Evolutionary conservation across 1,140 invertebrate species (phyloP), one percentile per base, ranked within the genome.

Genomic region (Mycetomoellerius zeteki): DNA sequence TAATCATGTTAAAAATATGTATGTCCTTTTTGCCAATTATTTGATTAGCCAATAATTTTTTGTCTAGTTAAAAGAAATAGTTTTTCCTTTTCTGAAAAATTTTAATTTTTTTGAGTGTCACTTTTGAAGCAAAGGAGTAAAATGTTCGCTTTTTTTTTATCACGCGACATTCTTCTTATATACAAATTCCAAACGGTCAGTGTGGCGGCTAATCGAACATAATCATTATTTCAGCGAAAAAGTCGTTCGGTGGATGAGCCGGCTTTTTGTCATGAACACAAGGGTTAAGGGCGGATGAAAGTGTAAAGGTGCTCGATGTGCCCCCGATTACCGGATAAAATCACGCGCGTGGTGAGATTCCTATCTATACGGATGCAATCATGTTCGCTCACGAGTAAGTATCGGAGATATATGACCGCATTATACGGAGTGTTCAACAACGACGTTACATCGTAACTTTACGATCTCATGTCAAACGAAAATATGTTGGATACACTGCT

Each of bases 291-390:
- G 19, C 24, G 67, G 54, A 84, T 75, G 30, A 72, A 73, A 84
- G 69, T 30, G 37, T 24, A 33, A 84, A 84, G 69, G 54, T 75
- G 67, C 37, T 73, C 54, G 80, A 82, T 84, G 54, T 75, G 69
- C 37, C 27, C 54, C 37, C 54, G 80, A 84, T 84, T 73, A 56
- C 37, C 69, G 37, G 54, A 84, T 84, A 84, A 84, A 84, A 84
- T 30, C 56, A 33, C 37, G 52, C n/a, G 52, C 80, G 33, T 33
- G 60, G 6, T 19, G 30, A 65, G 80, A 72, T 84, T 81, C 67
- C 80, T 73, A 73, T 84, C 67, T 73, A 60, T 84, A 60, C 54
- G 78, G 67, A 52, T 30, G 69, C 78, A 58, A 82, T 82, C 78
- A 69, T 54, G 65, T 60, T 56, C 24, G 67, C 67, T 43, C 24